phyloP scores from a whole-genome alignment of 2,113 vertebrate genomes.

The Numida meleagris region DNA sequence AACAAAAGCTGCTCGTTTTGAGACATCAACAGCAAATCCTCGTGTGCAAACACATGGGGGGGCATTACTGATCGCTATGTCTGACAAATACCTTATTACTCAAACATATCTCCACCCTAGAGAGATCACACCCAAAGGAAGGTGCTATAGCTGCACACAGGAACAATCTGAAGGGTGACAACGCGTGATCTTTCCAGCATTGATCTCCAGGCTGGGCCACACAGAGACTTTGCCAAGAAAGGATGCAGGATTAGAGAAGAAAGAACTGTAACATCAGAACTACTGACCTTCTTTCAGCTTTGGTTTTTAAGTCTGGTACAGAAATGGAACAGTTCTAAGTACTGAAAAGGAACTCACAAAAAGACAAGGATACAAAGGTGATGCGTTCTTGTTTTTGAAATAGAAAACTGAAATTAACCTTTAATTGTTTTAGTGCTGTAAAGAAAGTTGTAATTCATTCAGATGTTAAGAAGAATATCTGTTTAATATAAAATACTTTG shows the following conservation, averaged over 20 bases:
- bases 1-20: not conserved
- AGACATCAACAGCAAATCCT: not conserved
- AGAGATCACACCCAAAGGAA: not conserved
- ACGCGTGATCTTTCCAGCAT: not conserved
- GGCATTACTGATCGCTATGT: not conserved
- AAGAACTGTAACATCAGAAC: not conserved
- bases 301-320: not conserved
- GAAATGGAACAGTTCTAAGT: not conserved
- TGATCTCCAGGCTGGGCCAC: not conserved
- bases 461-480: not conserved
- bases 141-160: not conserved
- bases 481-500: not conserved
- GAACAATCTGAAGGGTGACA: not conserved
- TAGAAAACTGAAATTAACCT: not conserved
- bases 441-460: not conserved
- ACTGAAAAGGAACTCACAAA: not conserved
- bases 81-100: not conserved
- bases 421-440: not conserved
- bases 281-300: not conserved
- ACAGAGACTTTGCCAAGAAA: not conserved
- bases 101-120: not conserved
- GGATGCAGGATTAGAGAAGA: not conserved
- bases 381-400: not conserved
- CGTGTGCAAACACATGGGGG: fast-evolving
- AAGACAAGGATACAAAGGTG: not conserved